Base-by-base conservation (phyloP, 2,113 vertebrate species). In the Phycodurus eques region DNA sequence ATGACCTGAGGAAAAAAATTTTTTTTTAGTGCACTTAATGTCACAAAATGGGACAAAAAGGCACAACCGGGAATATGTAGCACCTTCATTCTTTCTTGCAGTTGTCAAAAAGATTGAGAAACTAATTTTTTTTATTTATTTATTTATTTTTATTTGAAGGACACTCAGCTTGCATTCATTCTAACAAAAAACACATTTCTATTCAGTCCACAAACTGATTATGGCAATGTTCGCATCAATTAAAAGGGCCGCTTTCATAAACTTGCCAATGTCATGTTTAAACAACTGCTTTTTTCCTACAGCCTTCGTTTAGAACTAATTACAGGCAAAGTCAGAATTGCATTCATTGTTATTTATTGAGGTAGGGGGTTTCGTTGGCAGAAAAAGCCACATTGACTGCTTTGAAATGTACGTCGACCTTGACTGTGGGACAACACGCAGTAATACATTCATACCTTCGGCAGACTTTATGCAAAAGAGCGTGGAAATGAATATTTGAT, bases 381-480 rank as follows among this genome's bases (percentile, higher is more conserved):
- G 44, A 74, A 85, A 87, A 85, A 87, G 74, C 81, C 83, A 22
- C 13, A 69, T 65, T 42, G 69, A 75, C 70, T 78, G 74, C 81
- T 79, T 80, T 89, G 70, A 86, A 87, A 86, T 73, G 64, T 57
- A 70, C 20, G 13, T 57, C 83, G 88, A 89, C 88, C 89, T 91
- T 89, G 83, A 83, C 74, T 47, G 63, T 33, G 76, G 84, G 74
- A 83, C 77, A 31, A 61, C 57, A 63, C 59, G 43, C 76, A 51
- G 13, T 89, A 89, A 90, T 88, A 73, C 74, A 91, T 89, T 86
- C 87, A 84, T 71, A 83, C 84, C 78, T 87, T 87, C 82, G 85
- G 86, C 86, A 82, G 83, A 83, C 77, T 87, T 89, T 88, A 90
- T 91, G 88, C 85, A 85, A 91, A 90, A 61, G 60, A 83, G 76